These are phyloP conservation scores for Notothenia rossii DNA, from an alignment of 2,113 vertebrate species.

Conservation along the genomic window DNA sequence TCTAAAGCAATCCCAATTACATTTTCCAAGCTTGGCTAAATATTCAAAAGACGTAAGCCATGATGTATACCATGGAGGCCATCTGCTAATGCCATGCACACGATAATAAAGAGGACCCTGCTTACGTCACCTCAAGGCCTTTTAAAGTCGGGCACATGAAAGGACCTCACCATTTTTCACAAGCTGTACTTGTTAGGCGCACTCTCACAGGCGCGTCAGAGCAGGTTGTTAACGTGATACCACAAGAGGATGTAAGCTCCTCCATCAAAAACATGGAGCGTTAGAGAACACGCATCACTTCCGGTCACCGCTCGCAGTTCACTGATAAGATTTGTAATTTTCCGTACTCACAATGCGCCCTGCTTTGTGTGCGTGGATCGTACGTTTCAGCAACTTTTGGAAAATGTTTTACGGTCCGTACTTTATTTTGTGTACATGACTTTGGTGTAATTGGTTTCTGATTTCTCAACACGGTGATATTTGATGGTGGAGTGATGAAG, in stretches of 20 bases:
- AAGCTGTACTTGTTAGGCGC: conserved; percentile 43
- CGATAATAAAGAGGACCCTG: conserved; percentile 32
- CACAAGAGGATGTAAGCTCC: conserved; percentile 30
- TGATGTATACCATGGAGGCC: conserved; percentile 25
- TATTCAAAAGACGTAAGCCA: conserved; percentile 26
- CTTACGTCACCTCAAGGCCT: conserved; percentile 42
- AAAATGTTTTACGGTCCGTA: no score
- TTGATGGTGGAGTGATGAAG: conserved; percentile 5
- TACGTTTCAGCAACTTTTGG: no score
- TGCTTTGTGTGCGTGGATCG: neutral
- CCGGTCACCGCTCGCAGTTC: conserved; percentile 48
- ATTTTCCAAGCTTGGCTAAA: conserved; percentile 21
- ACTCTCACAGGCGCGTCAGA: neutral
- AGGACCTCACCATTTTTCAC: conserved; percentile 16
- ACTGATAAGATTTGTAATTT: conserved; percentile 54
- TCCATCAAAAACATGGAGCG: conserved; percentile 1
- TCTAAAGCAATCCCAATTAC: neutral
- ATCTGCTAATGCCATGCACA: conserved; percentile 47
- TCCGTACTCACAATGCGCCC: conserved; percentile 20
- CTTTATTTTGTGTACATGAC: neutral
- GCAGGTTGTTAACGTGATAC: conserved; percentile 50
- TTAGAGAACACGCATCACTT: conserved; percentile 30
- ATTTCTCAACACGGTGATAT: neutral
- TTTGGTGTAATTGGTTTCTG: neutral
- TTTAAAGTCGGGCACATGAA: conserved; percentile 54